phyloP scores from a whole-genome alignment of 2,113 vertebrate species.

The Phycodurus eques region DNA sequence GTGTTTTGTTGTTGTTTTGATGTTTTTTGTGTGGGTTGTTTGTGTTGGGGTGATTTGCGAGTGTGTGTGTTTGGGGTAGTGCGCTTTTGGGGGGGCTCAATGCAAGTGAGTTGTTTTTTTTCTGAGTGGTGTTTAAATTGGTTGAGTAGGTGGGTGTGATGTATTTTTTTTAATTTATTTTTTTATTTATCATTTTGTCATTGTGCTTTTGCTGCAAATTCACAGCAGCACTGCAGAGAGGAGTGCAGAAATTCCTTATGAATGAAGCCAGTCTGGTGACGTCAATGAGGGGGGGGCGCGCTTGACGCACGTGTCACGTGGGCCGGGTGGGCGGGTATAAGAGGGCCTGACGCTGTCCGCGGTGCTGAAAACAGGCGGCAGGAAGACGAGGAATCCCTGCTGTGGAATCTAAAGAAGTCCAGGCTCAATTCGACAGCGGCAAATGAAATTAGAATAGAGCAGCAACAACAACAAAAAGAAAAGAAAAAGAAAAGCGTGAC shows the following conservation, averaged over 20 bases:
- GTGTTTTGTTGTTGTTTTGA: not conserved
- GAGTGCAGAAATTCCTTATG: slow-evolving; percentile 43
- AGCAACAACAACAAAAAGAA: slow-evolving; percentile 3
- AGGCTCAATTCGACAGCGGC: too few species aligned
- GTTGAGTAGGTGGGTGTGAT: too few species aligned
- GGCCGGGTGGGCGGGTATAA: slow-evolving; percentile 34
- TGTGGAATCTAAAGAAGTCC: not conserved
- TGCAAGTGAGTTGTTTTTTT: too few species aligned
- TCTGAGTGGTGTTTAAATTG: too few species aligned
- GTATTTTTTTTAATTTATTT: too few species aligned
- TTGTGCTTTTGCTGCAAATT: not conserved
- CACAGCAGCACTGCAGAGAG: slow-evolving; percentile 21
- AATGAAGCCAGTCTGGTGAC: slow-evolving; percentile 59
- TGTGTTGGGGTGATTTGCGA: not conserved
- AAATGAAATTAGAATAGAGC: not conserved
- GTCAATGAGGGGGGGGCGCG: slow-evolving; percentile 51
- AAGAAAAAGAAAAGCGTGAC: not conserved
- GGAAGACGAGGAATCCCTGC: slow-evolving; percentile 12
- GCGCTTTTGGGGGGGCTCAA: not conserved
- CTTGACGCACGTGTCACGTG: slow-evolving; percentile 63
- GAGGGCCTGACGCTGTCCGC: slow-evolving; percentile 34
- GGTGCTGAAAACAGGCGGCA: slow-evolving; percentile 34
- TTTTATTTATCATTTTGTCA: not conserved
- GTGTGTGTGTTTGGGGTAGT: not conserved
- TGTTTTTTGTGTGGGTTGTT: too few species aligned